Conservation (phyloP, 2,888 invertebrate species). For the Cylloceria caligata region DNA sequence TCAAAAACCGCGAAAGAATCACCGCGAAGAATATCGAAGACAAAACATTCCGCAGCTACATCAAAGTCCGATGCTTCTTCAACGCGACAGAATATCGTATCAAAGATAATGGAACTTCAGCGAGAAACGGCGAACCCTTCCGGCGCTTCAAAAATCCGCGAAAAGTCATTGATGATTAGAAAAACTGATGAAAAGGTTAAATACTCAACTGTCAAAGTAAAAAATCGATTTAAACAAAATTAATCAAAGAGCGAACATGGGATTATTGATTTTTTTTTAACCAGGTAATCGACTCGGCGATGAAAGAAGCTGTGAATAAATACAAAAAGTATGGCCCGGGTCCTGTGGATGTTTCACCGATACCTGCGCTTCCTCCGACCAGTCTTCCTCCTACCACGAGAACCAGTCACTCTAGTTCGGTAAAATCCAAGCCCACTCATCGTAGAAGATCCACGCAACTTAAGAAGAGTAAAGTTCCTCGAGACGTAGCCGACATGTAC, state of each 20-base stretch:
- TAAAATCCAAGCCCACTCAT: constrained; percentile 69
- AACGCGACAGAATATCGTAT: constrained; percentile 69
- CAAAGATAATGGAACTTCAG: constrained; percentile 76
- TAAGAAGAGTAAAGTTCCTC: constrained; percentile 73
- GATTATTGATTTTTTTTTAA: constrained; percentile 57
- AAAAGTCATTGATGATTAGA: constrained; percentile 64
- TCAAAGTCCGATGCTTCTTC: constrained; percentile 62
- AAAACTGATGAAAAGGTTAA: constrained; percentile 74
- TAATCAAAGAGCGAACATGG: constrained; percentile 18
- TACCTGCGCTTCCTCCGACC: constrained; percentile 69
- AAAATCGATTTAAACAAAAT: constrained; percentile 15
- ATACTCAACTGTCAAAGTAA: neutral
- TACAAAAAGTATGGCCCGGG: constrained; percentile 75
- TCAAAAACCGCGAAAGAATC: constrained; percentile 37
- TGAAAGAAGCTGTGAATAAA: constrained; percentile 77
- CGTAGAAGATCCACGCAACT: constrained; percentile 71
- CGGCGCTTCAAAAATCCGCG: constrained; percentile 46
- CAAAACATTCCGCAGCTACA: constrained; percentile 26
- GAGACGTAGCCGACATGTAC: constrained; percentile 78
- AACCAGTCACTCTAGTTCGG: constrained; percentile 54
- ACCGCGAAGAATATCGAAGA: constrained; percentile 44
- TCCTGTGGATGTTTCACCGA: constrained; percentile 67
- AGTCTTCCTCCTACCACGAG: constrained; percentile 58
- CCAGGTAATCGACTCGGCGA: constrained; percentile 76
- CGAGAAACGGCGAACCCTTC: constrained; percentile 71